Base-by-base conservation (phyloP, 1,140 invertebrate species). In the Pararge aegeria region DNA sequence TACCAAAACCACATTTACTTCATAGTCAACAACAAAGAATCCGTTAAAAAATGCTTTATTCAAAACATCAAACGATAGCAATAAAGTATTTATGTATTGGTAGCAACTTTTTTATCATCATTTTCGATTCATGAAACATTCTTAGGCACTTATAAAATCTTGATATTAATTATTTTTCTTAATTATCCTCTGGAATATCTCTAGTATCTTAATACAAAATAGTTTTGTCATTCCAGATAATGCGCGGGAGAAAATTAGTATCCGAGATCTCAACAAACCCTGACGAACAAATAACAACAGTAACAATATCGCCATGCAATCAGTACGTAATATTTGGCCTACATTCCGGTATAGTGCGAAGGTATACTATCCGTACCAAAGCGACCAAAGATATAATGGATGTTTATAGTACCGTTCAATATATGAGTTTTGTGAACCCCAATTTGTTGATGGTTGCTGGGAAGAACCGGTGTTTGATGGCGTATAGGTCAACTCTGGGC, bases 241-340 rank as follows among this genome's bases (percentile, higher is more conserved):
- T 84, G 70, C 83, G 83, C 15, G 86, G 83, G 18, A 75, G 74
- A 30, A 89, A 84, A 61, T 60, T 89, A 0, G 50, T 89, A 59
- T 78, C 83, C 50, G 81, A 89, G 67, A 83, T 89, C 38, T 53
- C 61, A 13, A 71, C 77, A 5, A 73, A 74, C 46, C 52, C 61
- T 0, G 75, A 86, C 21, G 78, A 86, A 10, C 67, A 73, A 50
- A 77, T 89, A 19, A 84, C 78, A 4, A 62, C 68, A 4, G 62
- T 89, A 0, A 82, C 78, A 24, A 84, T 89, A 70, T 83, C 83
- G 0, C 86, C 86, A 0, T 89, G 86, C 72, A 89, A 89, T 61
- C 86, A 83, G 34, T 80, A 87, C 58, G 66, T 89, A 0, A 64
- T 87, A 21, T 89, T 80, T 56, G 86, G 86, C 0, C 64, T 86